Evolutionary conservation across 2,888 invertebrate genomes (phyloP).

Genomic region (Orchesellides sinensis): DNA sequence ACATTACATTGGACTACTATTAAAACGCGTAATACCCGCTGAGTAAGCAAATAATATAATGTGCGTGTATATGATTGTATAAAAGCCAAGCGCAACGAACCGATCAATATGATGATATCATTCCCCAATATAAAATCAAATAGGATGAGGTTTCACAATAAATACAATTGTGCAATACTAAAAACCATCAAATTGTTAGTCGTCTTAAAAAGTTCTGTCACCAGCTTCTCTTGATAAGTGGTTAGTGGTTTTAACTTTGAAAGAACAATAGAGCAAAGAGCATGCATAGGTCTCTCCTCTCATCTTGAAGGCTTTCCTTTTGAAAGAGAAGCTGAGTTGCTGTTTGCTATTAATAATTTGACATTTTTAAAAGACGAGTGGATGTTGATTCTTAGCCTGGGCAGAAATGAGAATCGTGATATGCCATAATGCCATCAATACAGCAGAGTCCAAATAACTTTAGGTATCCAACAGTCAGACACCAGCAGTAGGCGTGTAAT

Average conservation of each 20-base stretch:
- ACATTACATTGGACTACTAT: no score
- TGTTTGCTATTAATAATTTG: conserved; percentile 41
- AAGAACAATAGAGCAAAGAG: conserved; percentile 9
- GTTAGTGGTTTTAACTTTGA: conserved; percentile 30
- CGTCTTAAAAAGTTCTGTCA: conserved; percentile 44
- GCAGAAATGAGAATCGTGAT: conserved; percentile 61
- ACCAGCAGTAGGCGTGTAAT: conserved; percentile 58
- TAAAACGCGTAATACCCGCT: no score
- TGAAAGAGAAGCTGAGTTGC: neutral
- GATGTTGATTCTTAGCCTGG: neutral
- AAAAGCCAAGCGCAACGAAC: neutral
- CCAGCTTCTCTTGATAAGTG: conserved; percentile 53
- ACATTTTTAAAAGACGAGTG: conserved; percentile 6
- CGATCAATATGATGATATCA: conserved; percentile 25
- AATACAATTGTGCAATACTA: no score
- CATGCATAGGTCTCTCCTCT: no score
- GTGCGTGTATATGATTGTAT: no score
- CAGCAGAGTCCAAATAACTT: neutral
- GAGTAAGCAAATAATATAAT: no score
- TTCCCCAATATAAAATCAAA: conserved; percentile 5
- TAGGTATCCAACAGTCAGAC: conserved; percentile 50
- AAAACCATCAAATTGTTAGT: no score
- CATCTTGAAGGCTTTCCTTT: neutral
- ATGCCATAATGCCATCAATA: conserved; percentile 26
- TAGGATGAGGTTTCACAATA: no score